Conservation (phyloP, 2,797 vertebrate genomes). For the Syngnathus acus region DNA sequence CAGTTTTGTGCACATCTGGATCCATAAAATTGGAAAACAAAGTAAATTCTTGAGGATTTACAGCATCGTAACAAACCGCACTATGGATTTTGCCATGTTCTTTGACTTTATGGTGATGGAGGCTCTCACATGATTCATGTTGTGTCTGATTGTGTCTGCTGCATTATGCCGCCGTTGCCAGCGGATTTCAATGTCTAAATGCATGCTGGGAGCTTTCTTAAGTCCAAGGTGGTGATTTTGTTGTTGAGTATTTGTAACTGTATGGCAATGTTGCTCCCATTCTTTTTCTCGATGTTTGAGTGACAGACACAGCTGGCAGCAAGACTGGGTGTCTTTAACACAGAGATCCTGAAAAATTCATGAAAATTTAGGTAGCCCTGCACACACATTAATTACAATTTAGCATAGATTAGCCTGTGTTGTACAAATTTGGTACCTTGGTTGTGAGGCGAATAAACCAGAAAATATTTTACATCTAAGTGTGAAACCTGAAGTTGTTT, state of each 20-base stretch:
- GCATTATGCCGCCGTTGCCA: constrained; percentile 15
- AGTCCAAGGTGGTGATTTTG: background rate
- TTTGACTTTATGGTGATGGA: constrained; percentile 17
- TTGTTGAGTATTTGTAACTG: constrained; percentile 52
- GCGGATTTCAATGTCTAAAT: constrained; percentile 17
- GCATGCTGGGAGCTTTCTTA: constrained; percentile 45
- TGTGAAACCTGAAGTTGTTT: background rate
- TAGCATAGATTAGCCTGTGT: too few species aligned
- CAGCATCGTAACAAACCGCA: constrained; percentile 10
- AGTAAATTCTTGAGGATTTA: constrained; percentile 20
- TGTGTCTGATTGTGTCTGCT: constrained; percentile 9
- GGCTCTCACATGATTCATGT: constrained; percentile 34
- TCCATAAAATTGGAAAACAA: constrained; percentile 22
- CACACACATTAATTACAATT: background rate
- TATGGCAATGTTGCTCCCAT: constrained; percentile 30
- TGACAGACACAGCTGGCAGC: constrained; percentile 53
- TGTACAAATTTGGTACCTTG: too few species aligned
- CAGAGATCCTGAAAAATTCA: background rate
- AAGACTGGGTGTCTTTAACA: background rate
- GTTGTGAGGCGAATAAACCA: too few species aligned
- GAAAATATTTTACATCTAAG: background rate
- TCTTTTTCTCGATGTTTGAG: constrained; percentile 33
- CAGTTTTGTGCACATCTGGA: constrained; percentile 10
- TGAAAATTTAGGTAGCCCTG: background rate
- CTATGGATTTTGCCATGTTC: constrained; percentile 23